Percentiles rank a stretch among this genome's conserved stretches.
These are phyloP conservation scores for Rhopalosiphum nymphaeae DNA, from an alignment of 2,888 invertebrate species.

Conservation along the genomic window DNA sequence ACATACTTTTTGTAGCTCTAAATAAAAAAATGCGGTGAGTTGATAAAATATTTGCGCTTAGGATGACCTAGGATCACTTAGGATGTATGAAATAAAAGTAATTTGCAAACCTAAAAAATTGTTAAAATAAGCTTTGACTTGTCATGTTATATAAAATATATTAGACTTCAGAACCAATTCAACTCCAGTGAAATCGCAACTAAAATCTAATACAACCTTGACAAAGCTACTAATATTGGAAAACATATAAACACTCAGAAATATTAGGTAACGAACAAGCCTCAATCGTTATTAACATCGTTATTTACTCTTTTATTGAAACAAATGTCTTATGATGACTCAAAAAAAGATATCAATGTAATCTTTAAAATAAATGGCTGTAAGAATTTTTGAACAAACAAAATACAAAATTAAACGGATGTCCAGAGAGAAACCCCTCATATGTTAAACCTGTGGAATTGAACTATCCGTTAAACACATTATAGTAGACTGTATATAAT, in stretches of 20 bases:
- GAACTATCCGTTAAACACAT: background rate
- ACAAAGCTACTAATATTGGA: too few species aligned
- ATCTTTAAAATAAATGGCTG: too few species aligned
- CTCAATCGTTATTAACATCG: too few species aligned
- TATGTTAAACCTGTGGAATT: background rate
- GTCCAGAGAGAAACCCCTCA: background rate
- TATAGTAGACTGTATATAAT: background rate
- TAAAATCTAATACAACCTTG: too few species aligned
- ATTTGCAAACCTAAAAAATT: background rate
- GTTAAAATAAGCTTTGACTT: background rate
- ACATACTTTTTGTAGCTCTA: background rate
- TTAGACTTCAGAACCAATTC: too few species aligned
- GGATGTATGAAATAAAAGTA: background rate
- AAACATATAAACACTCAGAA: too few species aligned
- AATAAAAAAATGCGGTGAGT: background rate
- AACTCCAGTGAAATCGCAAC: too few species aligned
- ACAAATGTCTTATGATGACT: too few species aligned
- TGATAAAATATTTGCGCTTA: background rate
- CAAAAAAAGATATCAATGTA: too few species aligned
- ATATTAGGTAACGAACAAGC: too few species aligned
- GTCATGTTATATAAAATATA: background rate
- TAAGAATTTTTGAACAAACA: too few species aligned
- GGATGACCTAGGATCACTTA: background rate
- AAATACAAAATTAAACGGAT: background rate
- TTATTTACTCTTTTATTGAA: too few species aligned